Evolutionary conservation across 2,888 invertebrate genomes (phyloP).

Genomic region (Cryptocheilus praepositus): DNA sequence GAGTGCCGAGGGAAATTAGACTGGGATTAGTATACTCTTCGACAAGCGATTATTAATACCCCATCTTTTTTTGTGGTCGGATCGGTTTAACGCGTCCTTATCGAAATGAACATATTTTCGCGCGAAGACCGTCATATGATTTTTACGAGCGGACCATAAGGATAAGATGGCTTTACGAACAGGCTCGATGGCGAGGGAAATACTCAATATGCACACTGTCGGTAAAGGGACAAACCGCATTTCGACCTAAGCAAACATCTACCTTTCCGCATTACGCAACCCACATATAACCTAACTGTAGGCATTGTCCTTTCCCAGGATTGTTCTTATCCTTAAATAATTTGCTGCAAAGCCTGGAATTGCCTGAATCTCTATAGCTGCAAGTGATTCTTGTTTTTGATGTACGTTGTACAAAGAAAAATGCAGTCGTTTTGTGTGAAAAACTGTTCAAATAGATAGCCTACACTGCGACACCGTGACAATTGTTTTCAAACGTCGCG

Average conservation of each 20-base stretch:
- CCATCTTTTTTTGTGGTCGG: too few relatives aligned
- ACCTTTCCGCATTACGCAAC: slow-evolving; percentile 54
- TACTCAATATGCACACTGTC: slow-evolving; percentile 25
- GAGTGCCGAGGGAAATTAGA: background rate
- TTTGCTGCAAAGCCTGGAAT: background rate
- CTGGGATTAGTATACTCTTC: background rate
- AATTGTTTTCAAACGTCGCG: slow-evolving; percentile 2
- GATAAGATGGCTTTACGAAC: slow-evolving; percentile 34
- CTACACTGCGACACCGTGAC: too few relatives aligned
- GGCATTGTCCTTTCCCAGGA: slow-evolving; percentile 27
- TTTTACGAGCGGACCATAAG: slow-evolving; percentile 29
- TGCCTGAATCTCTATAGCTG: too few relatives aligned
- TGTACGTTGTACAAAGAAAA: too few relatives aligned
- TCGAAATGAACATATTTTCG: slow-evolving; percentile 13
- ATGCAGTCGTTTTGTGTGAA: too few relatives aligned
- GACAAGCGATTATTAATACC: too few relatives aligned
- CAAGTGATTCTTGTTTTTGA: too few relatives aligned
- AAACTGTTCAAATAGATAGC: too few relatives aligned
- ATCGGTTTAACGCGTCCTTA: slow-evolving; percentile 10
- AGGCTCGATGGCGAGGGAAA: slow-evolving; percentile 21
- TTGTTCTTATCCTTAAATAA: background rate
- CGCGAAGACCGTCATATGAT: slow-evolving; percentile 28
- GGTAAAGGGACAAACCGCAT: slow-evolving; percentile 45
- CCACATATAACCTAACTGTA: slow-evolving; percentile 55
- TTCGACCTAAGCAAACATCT: slow-evolving; percentile 58